Evolutionary conservation across 2,888 invertebrate genomes (phyloP).

Genomic region (Quadriops clusia): DNA sequence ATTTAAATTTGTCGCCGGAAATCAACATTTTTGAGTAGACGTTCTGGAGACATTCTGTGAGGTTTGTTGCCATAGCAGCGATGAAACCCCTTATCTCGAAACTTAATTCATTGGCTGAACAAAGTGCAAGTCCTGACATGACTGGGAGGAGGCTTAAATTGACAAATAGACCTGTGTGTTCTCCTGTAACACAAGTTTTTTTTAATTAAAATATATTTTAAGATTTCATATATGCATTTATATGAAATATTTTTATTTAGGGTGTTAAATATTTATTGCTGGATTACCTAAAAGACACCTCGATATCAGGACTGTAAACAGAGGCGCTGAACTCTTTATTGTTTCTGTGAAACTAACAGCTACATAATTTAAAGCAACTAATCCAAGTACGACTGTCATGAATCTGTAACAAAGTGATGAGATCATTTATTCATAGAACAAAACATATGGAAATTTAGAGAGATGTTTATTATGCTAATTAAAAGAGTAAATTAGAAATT

Average conservation of each 20-base stretch:
- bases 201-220: neutral
- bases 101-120: conserved; percentile 66
- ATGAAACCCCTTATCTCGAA: conserved; percentile 61
- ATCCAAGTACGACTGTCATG: conserved; percentile 58
- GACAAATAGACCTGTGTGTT: conserved; percentile 53
- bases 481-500: too few species aligned
- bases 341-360: conserved; percentile 74
- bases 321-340: conserved; percentile 67
- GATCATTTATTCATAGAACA: too few species aligned
- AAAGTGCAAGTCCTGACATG: conserved; percentile 63
- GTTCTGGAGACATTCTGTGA: conserved; percentile 69
- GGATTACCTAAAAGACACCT: conserved; percentile 47
- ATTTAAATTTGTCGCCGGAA: conserved; percentile 60
- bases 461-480: too few species aligned
- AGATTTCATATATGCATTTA: conserved; percentile 1
- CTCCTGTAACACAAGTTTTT: conserved; percentile 43
- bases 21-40: conserved; percentile 68
- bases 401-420: conserved; percentile 44
- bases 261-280: conserved; percentile 7
- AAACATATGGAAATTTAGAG: too few species aligned
- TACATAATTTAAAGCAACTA: conserved; percentile 64
- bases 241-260: conserved; percentile 11
- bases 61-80: conserved; percentile 65
- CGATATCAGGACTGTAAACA: conserved; percentile 66
- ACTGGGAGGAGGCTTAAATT: conserved; percentile 63